These are phyloP conservation scores for Macrosiphum euphorbiae DNA, from an alignment of 2,888 invertebrate species.

Conservation along the genomic window DNA sequence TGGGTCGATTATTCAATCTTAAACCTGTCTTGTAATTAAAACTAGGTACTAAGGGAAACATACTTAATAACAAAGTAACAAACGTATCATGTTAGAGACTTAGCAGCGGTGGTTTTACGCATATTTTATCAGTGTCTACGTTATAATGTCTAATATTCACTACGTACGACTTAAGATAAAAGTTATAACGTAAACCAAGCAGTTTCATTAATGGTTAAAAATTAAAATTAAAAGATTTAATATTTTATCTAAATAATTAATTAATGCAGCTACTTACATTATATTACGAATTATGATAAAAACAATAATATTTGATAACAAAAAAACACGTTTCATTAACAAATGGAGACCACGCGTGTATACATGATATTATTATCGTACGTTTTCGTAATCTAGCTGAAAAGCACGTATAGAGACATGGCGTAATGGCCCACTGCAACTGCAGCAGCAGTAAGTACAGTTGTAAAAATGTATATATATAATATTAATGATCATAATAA, in stretches of 20 bases:
- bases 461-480: background rate
- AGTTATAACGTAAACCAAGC: background rate
- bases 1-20: slow-evolving; percentile 33
- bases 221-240: background rate
- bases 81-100: background rate
- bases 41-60: background rate
- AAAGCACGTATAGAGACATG: background rate
- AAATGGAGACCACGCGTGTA: slow-evolving; percentile 25
- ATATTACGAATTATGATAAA: background rate
- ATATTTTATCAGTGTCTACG: background rate
- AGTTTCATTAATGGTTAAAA: background rate
- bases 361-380: background rate
- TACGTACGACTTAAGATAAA: background rate
- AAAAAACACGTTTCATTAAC: slow-evolving; percentile 34
- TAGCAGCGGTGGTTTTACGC: background rate
- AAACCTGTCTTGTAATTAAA: slow-evolving; percentile 3
- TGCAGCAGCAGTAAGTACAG: background rate
- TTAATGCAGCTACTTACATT: background rate
- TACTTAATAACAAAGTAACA: background rate
- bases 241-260: background rate
- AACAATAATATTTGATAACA: slow-evolving; percentile 26
- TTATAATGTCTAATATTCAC: background rate
- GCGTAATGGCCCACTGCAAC: slow-evolving; percentile 4
- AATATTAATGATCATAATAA: background rate
- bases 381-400: slow-evolving; percentile 10